Percentiles rank a stretch among this genome's conserved stretches.
Conservation (phyloP, 2,113 vertebrate genomes). For the Hyaena hyaena region DNA sequence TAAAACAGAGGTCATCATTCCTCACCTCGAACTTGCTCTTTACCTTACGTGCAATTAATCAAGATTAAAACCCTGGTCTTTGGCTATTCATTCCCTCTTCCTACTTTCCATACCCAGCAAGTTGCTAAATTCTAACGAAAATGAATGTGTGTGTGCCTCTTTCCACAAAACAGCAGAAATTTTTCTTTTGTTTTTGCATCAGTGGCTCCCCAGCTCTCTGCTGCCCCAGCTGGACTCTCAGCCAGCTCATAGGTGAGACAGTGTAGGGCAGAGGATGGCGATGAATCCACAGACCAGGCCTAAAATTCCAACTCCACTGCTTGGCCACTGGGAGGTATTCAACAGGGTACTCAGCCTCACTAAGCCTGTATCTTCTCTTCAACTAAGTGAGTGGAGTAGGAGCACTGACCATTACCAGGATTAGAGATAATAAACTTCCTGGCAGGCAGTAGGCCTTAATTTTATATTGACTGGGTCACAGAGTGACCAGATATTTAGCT, state of each 20-base stretch:
- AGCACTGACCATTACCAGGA: not conserved
- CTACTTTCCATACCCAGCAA: not conserved
- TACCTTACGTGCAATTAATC: not conserved
- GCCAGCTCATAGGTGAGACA: not conserved
- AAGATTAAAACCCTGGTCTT: not conserved
- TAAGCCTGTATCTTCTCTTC: not conserved
- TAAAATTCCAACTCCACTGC: not conserved
- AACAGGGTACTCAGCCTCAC: not conserved
- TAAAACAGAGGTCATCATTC: not conserved
- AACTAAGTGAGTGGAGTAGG: not conserved
- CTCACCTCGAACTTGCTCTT: not conserved
- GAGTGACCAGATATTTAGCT: not conserved
- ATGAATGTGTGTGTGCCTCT: not conserved
- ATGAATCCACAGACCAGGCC: no score
- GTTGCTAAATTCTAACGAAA: not conserved
- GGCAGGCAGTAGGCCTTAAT: not conserved
- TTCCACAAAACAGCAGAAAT: not conserved
- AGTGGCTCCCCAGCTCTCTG: not conserved
- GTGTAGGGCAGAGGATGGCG: not conserved
- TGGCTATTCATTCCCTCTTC: not conserved
- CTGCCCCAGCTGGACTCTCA: not conserved
- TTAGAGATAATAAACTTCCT: not conserved
- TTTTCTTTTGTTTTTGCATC: not conserved
- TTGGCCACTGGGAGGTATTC: not conserved
- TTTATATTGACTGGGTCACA: not conserved